Evolutionary conservation across 2,888 invertebrate species (phyloP).

Genomic region (Melipona bicolor): DNA sequence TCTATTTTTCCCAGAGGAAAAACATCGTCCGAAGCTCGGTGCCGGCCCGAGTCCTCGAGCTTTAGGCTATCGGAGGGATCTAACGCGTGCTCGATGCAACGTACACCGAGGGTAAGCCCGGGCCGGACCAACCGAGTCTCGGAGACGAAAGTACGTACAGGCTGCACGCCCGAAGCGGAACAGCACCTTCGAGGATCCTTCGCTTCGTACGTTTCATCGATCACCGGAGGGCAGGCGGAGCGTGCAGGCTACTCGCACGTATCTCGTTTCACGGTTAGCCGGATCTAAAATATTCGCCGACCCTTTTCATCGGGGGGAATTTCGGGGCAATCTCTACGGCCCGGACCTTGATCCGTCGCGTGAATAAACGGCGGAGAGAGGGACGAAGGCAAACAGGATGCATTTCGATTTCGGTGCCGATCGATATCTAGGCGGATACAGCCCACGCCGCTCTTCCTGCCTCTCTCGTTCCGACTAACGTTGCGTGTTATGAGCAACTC

Average conservation of each 20-base stretch:
- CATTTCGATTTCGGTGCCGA: slow-evolving; percentile 52
- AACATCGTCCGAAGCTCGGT: slow-evolving; percentile 50
- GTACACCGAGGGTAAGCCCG: too few species aligned
- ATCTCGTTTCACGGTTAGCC: slow-evolving; percentile 77
- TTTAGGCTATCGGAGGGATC: background rate
- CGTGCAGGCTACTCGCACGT: slow-evolving; percentile 50
- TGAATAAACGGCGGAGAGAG: background rate
- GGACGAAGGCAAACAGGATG: slow-evolving; percentile 46
- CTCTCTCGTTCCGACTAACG: slow-evolving; percentile 9
- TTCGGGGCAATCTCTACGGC: slow-evolving; percentile 9
- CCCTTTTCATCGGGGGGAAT: slow-evolving; percentile 44
- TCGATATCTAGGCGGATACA: slow-evolving; percentile 41
- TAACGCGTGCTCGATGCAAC: background rate
- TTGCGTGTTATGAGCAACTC: slow-evolving; percentile 32
- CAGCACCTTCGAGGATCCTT: slow-evolving; percentile 50
- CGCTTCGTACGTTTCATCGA: slow-evolving; percentile 66
- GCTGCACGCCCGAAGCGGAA: slow-evolving; percentile 27
- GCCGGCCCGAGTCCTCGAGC: too few species aligned
- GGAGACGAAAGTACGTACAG: background rate
- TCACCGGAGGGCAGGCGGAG: slow-evolving; percentile 46
- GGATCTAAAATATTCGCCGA: slow-evolving; percentile 68
- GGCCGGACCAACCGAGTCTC: too few species aligned
- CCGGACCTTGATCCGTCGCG: slow-evolving; percentile 27
- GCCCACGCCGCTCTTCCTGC: slow-evolving; percentile 14
- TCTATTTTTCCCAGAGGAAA: slow-evolving; percentile 63